Evolutionary conservation across 2,888 invertebrate genomes (phyloP), one percentile per base, ranked within the genome.

Genomic region (Hirtodrosophila confusa): DNA sequence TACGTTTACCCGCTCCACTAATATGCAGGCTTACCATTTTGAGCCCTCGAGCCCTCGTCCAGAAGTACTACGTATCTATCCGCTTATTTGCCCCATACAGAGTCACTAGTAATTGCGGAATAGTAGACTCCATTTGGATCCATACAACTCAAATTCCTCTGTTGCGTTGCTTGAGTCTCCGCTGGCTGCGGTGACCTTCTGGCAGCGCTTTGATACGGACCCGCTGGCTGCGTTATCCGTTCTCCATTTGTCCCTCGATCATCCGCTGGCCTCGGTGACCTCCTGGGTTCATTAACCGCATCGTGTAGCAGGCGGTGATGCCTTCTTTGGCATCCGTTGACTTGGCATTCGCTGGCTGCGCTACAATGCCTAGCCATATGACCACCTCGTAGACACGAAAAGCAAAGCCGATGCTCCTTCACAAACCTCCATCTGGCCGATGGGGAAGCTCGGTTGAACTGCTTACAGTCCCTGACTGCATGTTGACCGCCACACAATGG

Each of bases 271-370:
- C 3, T 35, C 7, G 39, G n/a, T n/a, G n/a, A n/a, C n/a, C n/a
- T n/a, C n/a, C n/a, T n/a, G n/a, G 17, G 2, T 17, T 17, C 17
- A 17, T 17, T 17, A 1, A 12, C 17, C 3, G 11, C 33, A n/a
- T 54, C 41, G 35, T 53, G 54, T 6, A 62, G 47, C 29, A 51
- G 29, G 11, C 39, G 29, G 36, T 47, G 40, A 17, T 62, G 54
- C 31, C 9, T 17, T 12, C 33, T 54, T 33, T 31, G 35, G 48
- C 61, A 53, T 33, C 61, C 56, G 12, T 10, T n/a, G 9, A 33
- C 41, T 37, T 47, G 36, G 37, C 54, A 47, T 24, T 29, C 5
- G 6, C 23, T 45, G 27, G 10, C 10, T n/a, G 7, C 27, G 23
- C 41, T 33, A 40, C 41, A 62, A 12, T 44, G 39, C 23, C 50